Evolutionary conservation across 2,797 vertebrate genomes (phyloP), one percentile per base, ranked within the genome.

Genomic region (Macroramphosus scolopax): DNA sequence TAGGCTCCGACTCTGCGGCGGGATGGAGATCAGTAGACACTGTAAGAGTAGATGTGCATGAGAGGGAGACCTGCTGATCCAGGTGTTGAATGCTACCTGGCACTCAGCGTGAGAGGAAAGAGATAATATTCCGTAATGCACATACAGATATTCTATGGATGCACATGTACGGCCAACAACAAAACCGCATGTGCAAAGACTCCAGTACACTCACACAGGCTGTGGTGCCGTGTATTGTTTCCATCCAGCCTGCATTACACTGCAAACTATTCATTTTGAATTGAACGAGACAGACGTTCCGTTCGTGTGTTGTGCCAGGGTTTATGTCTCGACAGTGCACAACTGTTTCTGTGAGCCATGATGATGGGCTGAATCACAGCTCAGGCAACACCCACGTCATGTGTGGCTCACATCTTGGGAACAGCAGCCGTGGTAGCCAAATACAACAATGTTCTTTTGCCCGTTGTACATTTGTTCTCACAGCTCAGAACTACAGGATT

Each of bases 81-180:
- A 86, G 82, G 84, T 85, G 82, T 64, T 81, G 82, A 85, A 74
- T 78, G 66, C 63, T 74, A 68, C 65, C 54, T 83, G 80, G 82
- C 75, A 75, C 47, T 22, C 77, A 84, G 73, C 66, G n/a, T 51
- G 41, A 67, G 45, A 26, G 40, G 30, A 66, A 68, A 60, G 51
- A 53, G 63, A 63, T 55, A 28, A 41, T 38, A 14, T 33, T 80
- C 66, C 72, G 51, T 77, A 59, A 77, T 68, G 44, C 66, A 68
- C 51, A 40, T 31, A 47, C 2, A 53, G 25, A 65, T 57, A 65
- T 66, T 57, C 61, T 46, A 52, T 22, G 24, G 37, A 66, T 68
- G 60, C 63, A 73, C 59, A 63, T 43, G 26, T 46, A 14, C 25
- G 52, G 57, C 57, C 51, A 39, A 41, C 62, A 64, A 57, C 49